These are phyloP conservation scores for Nestor notabilis DNA, from an alignment of 2,113 vertebrate species.

Conservation along the genomic window DNA sequence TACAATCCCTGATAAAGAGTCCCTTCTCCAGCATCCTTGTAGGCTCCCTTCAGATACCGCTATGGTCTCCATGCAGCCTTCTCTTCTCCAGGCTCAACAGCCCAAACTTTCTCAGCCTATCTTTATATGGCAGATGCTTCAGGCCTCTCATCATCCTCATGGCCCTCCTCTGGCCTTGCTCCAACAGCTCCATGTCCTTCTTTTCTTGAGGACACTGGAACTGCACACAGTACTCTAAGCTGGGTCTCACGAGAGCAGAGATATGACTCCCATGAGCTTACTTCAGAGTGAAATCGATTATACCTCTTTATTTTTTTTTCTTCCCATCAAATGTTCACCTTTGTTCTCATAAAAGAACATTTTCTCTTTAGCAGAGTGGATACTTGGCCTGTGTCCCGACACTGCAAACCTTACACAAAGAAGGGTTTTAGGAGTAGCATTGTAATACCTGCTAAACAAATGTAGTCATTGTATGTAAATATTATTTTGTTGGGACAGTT, in stretches of 20 bases:
- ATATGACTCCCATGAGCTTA: background rate
- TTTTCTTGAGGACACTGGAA: background rate
- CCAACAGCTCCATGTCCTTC: background rate
- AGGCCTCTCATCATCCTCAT: background rate
- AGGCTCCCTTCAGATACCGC: background rate
- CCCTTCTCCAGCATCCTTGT: background rate
- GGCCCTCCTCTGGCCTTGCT: background rate
- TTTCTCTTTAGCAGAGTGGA: background rate
- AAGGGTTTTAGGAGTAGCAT: background rate
- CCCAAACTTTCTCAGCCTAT: too few species aligned
- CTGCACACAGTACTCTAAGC: background rate
- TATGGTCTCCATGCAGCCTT: background rate
- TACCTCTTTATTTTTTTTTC: background rate
- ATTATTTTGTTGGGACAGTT: background rate
- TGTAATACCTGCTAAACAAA: background rate
- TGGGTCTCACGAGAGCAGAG: background rate
- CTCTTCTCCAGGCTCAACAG: too few species aligned
- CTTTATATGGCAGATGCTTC: background rate
- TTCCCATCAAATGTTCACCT: background rate
- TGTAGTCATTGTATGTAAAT: background rate
- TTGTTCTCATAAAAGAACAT: background rate
- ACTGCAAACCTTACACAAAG: background rate
- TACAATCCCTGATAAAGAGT: background rate
- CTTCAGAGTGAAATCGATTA: background rate
- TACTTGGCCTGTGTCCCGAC: background rate